Conservation (phyloP, 2,113 vertebrate species). For the Guaruba guarouba region DNA sequence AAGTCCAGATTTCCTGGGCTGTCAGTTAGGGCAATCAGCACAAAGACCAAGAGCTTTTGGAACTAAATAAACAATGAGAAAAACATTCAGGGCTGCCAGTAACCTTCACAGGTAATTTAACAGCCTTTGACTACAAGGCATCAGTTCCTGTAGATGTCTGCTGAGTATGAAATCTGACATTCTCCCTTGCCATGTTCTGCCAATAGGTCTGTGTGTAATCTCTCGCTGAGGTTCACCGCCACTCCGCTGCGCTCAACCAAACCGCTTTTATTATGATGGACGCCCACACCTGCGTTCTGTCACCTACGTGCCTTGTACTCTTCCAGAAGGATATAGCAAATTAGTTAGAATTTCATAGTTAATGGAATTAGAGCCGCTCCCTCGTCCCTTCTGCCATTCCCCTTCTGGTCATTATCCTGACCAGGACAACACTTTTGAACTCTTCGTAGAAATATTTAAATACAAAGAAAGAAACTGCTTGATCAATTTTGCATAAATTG, state of each 20-base stretch:
- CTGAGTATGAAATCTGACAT: constrained; percentile 75
- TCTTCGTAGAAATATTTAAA: background rate
- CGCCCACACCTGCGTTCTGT: constrained; percentile 44
- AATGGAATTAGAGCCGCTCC: background rate
- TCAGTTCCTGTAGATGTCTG: constrained; percentile 74
- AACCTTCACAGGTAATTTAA: constrained; percentile 79
- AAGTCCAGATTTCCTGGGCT: constrained; percentile 78
- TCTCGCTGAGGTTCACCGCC: constrained; percentile 23
- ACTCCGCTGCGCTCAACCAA: constrained; percentile 26
- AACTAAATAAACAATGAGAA: constrained; percentile 79
- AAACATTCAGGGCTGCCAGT: constrained; percentile 75
- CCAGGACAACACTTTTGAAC: background rate
- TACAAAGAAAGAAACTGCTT: background rate
- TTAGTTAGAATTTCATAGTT: constrained; percentile 7
- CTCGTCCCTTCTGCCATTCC: background rate
- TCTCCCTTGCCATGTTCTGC: constrained; percentile 69
- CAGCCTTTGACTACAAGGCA: constrained; percentile 74
- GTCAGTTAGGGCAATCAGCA: constrained; percentile 76
- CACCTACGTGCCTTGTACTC: background rate
- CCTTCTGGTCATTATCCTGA: background rate
- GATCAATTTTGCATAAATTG: background rate
- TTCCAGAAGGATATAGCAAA: background rate
- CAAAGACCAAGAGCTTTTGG: constrained; percentile 76
- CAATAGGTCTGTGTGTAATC: constrained; percentile 37
- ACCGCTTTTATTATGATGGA: constrained; percentile 34